Percentiles rank a stretch among this genome's conserved stretches.
Conservation (phyloP, 2,797 vertebrate genomes). For the Aphelocoma californica region DNA sequence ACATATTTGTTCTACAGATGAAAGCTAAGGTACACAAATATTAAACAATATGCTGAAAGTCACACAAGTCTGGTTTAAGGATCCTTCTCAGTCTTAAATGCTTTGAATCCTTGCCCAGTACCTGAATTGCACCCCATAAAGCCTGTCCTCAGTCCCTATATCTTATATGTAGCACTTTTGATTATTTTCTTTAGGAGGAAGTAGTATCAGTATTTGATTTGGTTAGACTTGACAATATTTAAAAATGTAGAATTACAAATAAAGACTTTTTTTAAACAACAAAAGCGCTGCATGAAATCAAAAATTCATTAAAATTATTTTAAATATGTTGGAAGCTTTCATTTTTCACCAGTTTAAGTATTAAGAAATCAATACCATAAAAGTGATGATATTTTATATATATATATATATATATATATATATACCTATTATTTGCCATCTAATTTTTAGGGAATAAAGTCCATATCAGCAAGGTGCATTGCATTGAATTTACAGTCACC, state of each 20-base stretch:
- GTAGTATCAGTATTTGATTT: not conserved
- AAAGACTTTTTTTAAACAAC: not conserved
- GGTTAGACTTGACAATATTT: not conserved
- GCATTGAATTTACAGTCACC: not conserved
- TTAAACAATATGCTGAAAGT: not conserved
- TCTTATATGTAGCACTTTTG: not conserved
- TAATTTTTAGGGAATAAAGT: not conserved
- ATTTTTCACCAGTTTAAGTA: not conserved
- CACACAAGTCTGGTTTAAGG: not conserved
- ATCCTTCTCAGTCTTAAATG: not conserved
- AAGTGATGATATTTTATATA: too few relatives aligned
- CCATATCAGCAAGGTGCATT: rapidly evolving
- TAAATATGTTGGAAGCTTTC: not conserved
- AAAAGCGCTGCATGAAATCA: not conserved
- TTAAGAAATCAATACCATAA: not conserved
- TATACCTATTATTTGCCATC: not conserved
- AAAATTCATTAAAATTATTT: not conserved
- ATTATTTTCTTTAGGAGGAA: not conserved
- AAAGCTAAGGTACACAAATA: not conserved
- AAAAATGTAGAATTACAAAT: not conserved
- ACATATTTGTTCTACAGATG: not conserved
- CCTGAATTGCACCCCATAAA: not conserved
- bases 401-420: too few relatives aligned
- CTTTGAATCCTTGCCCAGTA: not conserved
- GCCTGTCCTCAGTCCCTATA: not conserved